A percentile compares a stretch with the other conserved stretches of the same genome.
Evolutionary conservation across 2,888 invertebrate genomes (phyloP).

Genomic region (Eugnorisma glareosa): DNA sequence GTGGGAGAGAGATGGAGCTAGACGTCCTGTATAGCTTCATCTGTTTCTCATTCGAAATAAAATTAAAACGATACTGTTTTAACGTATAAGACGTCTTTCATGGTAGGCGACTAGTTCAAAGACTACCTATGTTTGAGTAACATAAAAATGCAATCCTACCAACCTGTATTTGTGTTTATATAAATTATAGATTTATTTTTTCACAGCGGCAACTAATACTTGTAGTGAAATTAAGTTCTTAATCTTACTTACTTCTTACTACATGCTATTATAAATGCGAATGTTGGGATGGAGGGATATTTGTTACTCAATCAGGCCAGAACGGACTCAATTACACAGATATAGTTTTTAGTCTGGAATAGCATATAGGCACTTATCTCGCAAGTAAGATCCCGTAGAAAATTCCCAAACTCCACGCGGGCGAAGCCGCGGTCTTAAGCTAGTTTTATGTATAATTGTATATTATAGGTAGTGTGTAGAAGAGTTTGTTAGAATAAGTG

Average conservation of each 20-base stretch:
- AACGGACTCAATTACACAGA: too few relatives aligned
- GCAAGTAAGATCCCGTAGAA: too few relatives aligned
- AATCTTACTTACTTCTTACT: too few relatives aligned
- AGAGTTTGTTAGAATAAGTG: constrained; percentile 8
- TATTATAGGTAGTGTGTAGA: neutral
- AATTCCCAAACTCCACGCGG: too few relatives aligned
- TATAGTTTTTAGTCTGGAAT: neutral
- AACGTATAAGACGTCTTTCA: neutral
- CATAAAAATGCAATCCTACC: neutral
- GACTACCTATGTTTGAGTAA: neutral
- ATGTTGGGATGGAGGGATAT: neutral
- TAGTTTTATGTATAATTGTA: too few relatives aligned
- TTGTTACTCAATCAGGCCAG: neutral
- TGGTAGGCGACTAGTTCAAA: neutral
- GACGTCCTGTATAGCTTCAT: neutral
- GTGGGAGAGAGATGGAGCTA: neutral
- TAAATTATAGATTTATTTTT: constrained; percentile 11
- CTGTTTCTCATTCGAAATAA: neutral
- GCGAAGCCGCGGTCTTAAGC: too few relatives aligned
- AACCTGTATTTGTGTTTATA: neutral
- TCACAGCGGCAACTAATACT: neutral
- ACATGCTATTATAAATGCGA: too few relatives aligned
- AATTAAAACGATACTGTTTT: neutral
- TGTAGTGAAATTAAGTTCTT: neutral
- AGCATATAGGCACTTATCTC: too few relatives aligned